Evolutionary conservation across 2,888 invertebrate species (phyloP).

Genomic region (Rhagium mordax): DNA sequence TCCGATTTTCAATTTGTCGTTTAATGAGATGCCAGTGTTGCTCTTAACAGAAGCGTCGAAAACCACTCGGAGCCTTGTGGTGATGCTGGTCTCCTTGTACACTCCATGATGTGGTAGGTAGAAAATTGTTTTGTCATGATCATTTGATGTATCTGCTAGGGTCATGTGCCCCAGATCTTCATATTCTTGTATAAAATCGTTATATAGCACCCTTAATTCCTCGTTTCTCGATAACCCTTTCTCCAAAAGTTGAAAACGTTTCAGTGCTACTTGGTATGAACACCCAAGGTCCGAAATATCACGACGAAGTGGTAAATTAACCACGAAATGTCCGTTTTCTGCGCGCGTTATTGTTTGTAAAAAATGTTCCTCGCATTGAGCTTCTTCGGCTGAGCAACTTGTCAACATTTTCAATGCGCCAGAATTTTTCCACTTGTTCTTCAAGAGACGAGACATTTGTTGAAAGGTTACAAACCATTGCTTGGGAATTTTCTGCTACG

Average conservation of each 20-base stretch:
- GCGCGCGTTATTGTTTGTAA: not conserved
- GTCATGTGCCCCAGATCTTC: not conserved
- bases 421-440: not conserved
- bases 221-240: no score
- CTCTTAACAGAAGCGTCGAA: not conserved
- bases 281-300: not conserved
- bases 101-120: conserved; percentile 10
- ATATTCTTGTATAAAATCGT: not conserved
- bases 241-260: not conserved
- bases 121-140: not conserved
- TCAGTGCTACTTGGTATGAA: not conserved
- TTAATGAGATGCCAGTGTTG: not conserved
- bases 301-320: not conserved
- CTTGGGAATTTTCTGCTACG: not conserved
- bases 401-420: not conserved
- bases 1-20: not conserved
- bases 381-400: not conserved
- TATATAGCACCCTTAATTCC: not conserved
- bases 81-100: not conserved
- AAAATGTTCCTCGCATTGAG: not conserved
- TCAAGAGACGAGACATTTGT: no score
- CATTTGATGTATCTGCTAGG: not conserved
- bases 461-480: not conserved
- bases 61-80: not conserved
- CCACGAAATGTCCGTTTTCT: not conserved